phyloP scores from a whole-genome alignment of 2,888 invertebrate genomes.

The Syritta pipiens region DNA sequence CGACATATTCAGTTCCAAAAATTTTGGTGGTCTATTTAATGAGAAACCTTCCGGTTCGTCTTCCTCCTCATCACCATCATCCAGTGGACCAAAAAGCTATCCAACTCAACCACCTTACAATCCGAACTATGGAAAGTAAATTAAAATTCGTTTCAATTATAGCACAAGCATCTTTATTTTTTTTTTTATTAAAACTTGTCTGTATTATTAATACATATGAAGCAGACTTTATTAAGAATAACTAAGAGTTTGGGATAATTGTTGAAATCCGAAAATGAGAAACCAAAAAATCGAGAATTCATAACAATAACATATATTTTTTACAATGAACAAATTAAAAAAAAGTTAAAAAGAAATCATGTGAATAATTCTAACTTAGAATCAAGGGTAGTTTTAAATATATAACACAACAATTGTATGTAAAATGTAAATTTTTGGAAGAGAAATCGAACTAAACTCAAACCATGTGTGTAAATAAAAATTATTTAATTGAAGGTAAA shows the following conservation, averaged over 20 bases:
- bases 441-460: slow-evolving; percentile 57
- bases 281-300: slow-evolving; percentile 12
- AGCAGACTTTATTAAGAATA: too few relatives aligned
- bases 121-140: slow-evolving; percentile 52
- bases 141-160: not conserved
- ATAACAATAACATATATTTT: slow-evolving; percentile 65
- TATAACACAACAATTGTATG: slow-evolving; percentile 17
- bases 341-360: slow-evolving; percentile 12
- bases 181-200: too few relatives aligned
- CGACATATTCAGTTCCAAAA: slow-evolving; percentile 76
- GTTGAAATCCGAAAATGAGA: slow-evolving; percentile 24
- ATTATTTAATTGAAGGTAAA: slow-evolving; percentile 3
- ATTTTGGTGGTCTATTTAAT: slow-evolving; percentile 78
- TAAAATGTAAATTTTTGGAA: slow-evolving; percentile 44
- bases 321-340: slow-evolving; percentile 52
- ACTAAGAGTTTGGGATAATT: slow-evolving; percentile 15
- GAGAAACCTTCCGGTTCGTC: slow-evolving; percentile 75
- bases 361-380: slow-evolving; percentile 52
- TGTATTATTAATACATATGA: too few relatives aligned
- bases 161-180: not conserved
- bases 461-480: slow-evolving; percentile 62
- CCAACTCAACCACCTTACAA: slow-evolving; percentile 76
- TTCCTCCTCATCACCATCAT: slow-evolving; percentile 56
- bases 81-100: slow-evolving; percentile 74
- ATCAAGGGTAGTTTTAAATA: slow-evolving; percentile 52